Percentiles rank a stretch among this genome's conserved stretches.
These are phyloP conservation scores for Phrynosoma platyrhinos DNA, from an alignment of 2,113 vertebrate genomes.

Conservation along the genomic window DNA sequence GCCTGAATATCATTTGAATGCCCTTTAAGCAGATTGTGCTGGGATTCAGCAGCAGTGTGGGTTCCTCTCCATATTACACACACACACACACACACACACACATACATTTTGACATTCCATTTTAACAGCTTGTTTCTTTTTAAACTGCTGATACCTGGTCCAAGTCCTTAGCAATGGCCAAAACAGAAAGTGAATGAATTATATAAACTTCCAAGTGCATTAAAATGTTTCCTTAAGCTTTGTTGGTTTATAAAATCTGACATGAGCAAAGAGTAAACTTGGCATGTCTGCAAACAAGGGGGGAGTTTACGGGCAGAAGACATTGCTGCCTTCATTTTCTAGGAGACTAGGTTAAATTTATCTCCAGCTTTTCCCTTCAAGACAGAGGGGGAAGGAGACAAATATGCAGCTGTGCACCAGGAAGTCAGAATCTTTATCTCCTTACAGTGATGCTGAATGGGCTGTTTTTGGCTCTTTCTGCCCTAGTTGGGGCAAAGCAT, in stretches of 20 bases:
- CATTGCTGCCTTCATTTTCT: slow-evolving; percentile 5
- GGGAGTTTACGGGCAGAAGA: neutral
- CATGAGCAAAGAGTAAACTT: slow-evolving; percentile 5
- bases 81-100: too few species aligned
- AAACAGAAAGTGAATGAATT: neutral
- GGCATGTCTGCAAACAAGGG: neutral
- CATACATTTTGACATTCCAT: neutral
- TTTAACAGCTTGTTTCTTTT: neutral
- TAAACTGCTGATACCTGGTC: neutral
- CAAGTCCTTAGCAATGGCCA: neutral
- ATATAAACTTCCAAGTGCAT: neutral
- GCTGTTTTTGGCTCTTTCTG: neutral
- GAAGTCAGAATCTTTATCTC: neutral
- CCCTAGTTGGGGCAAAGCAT: accelerated
- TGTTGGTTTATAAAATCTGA: slow-evolving; percentile 23
- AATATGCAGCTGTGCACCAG: neutral
- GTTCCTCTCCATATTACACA: too few species aligned
- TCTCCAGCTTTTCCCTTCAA: slow-evolving; percentile 22
- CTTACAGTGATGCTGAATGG: neutral
- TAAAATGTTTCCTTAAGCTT: neutral
- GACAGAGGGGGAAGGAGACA: neutral
- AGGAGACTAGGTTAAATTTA: slow-evolving; percentile 9
- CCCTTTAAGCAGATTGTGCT: neutral
- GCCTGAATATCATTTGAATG: too few species aligned
- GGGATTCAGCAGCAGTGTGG: neutral